Evolutionary conservation across 2,797 vertebrate genomes (phyloP).

Genomic region (Danio choprae): DNA sequence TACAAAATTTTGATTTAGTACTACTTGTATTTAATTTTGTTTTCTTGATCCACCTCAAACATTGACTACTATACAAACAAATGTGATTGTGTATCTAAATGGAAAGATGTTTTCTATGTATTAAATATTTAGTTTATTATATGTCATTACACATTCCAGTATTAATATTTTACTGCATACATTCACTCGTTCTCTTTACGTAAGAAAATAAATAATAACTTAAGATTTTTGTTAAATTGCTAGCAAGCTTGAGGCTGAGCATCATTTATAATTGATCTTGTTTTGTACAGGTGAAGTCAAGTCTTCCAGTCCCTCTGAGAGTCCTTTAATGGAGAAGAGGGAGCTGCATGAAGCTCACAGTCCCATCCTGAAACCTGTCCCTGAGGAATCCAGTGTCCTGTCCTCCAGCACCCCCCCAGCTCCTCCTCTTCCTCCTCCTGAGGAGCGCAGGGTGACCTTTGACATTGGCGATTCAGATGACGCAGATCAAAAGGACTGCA

Average conservation of each 20-base stretch:
- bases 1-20: too few relatives aligned
- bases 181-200: too few relatives aligned
- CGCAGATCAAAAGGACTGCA: constrained; percentile 79
- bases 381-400: constrained; percentile 73
- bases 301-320: constrained; percentile 90
- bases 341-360: constrained; percentile 73
- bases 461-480: constrained; percentile 89
- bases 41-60: too few relatives aligned
- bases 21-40: too few relatives aligned
- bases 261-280: background rate
- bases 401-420: constrained; percentile 36
- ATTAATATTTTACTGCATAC: too few relatives aligned
- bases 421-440: constrained; percentile 62
- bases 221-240: background rate
- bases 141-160: too few relatives aligned
- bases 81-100: too few relatives aligned
- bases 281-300: constrained; percentile 84
- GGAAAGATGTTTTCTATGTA: too few relatives aligned
- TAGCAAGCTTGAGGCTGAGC: background rate
- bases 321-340: constrained; percentile 91
- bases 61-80: too few relatives aligned
- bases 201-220: too few relatives aligned
- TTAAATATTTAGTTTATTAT: too few relatives aligned
- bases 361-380: constrained; percentile 84
- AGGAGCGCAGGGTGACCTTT: constrained; percentile 88